A percentile compares a stretch with the other conserved stretches of the same genome.
Evolutionary conservation across 2,888 invertebrate genomes (phyloP).

Genomic region (Eretmocerus hayati): DNA sequence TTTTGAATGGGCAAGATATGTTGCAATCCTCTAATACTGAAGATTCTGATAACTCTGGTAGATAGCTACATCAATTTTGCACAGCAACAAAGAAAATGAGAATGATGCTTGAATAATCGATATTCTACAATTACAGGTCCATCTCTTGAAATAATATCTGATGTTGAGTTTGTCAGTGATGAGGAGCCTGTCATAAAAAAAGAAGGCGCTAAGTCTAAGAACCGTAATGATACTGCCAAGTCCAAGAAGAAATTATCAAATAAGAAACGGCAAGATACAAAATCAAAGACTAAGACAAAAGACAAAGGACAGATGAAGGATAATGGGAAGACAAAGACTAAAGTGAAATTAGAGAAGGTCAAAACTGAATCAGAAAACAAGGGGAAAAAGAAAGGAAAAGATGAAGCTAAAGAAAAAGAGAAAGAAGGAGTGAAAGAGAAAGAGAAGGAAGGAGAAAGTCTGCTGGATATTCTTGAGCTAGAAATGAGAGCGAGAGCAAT

Average conservation of each 20-base stretch:
- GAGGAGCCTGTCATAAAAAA: constrained; percentile 32
- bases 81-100: too few relatives aligned
- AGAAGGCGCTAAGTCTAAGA: constrained; percentile 25
- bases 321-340: constrained; percentile 22
- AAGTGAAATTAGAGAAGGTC: constrained; percentile 28
- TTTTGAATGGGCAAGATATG: constrained; percentile 41
- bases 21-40: constrained; percentile 41
- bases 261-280: constrained; percentile 25
- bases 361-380: constrained; percentile 27
- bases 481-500: constrained; percentile 57
- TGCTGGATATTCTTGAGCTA: constrained; percentile 52
- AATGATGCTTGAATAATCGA: constrained; percentile 1
- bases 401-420: constrained; percentile 26
- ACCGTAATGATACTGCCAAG: constrained; percentile 25
- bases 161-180: constrained; percentile 41
- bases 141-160: constrained; percentile 44
- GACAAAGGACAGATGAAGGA: constrained; percentile 24
- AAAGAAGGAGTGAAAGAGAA: constrained; percentile 27
- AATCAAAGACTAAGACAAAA: constrained; percentile 27
- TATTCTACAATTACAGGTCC: constrained; percentile 31
- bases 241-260: constrained; percentile 25
- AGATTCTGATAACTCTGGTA: constrained; percentile 42
- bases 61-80: neutral
- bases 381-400: constrained; percentile 25
- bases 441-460: constrained; percentile 45